Base-by-base conservation (phyloP, 2,113 vertebrate genomes). In the Tringa solitaria region DNA sequence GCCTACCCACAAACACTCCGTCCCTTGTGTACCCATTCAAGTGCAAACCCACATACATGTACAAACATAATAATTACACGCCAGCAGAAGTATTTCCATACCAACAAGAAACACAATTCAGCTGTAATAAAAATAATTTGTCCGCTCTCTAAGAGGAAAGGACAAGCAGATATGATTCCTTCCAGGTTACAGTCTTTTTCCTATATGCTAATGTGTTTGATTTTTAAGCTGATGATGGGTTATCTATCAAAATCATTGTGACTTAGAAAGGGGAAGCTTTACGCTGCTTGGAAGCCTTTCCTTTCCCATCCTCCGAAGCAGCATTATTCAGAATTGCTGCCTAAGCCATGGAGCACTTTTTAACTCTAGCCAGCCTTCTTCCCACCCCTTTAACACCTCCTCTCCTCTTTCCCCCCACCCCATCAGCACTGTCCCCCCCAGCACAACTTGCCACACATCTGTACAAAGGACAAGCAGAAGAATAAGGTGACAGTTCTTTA, bases 401-500 rank as follows among this genome's bases (percentile, higher is more conserved):
- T 87, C 43, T 89, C 15, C 45, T 60, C 93, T 82, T 46, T 53
- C n/a, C 74, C 73, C 68, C 41, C 57, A 56, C 28, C 30, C 83
- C 68, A 50, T 46, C 78, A 72, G 70, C 7, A 0, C 90, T 80
- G 70, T 73, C 61, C 75, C 72, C 74, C 59, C 53, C 92, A 82
- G 90, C 89, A 91, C 83, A 95, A 97, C 91, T 93, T 90, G 84
- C 93, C 92, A 90, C 84, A 74, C 94, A 89, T 96, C 96, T 89
- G 72, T 76, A 90, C 84, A 94, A 95, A 95, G 92, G 95, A 96
- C 89, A 83, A 91, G 94, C 54, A 9, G 82, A 95, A 93, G 83
- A 96, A 89, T 91, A 70, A 93, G 96, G 96, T 95, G 95, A 97
- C 96, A 90, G 94, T 95, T 97, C 93, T 97, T 95, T 95, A 97